Base-by-base conservation (phyloP, 2,797 vertebrate genomes). In the Tenualosa thibaudeaui region DNA sequence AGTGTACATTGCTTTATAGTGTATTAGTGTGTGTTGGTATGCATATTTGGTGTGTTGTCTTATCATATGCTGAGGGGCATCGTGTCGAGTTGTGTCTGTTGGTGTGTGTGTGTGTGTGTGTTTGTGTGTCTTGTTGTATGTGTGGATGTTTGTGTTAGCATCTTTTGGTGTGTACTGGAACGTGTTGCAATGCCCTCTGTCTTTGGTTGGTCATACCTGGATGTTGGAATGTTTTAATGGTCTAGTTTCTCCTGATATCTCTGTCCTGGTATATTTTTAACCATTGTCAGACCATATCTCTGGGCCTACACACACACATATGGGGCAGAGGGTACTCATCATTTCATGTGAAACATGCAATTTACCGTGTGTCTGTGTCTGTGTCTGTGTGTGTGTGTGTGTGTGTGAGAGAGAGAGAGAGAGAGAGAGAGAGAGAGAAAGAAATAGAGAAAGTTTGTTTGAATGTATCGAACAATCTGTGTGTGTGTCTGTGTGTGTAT, bases 371-470 rank as follows among this genome's bases (percentile, higher is more conserved):
- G 3, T 65, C 0, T 31, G 62, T 31, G 62, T 65, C 8, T 65
- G 62, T 65, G 62, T 65, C 4, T 26, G 60, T 62, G 13, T 88
- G 50, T 85, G 15, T 82, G 83, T 84, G 82, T 46, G 82, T 82
- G 68, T 81, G 83, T 83, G 83, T 60, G 40, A 65, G 84, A 22
- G 51, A 50, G 83, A 12, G 50, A 81, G 83, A 81, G 83, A 60
- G n/a, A 31, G 62, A 51, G 78, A 24, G 40, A 86, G 17, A 81
- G 19, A 83, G 53, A 43, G 19, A 51, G 75, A 56, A 12, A 53
- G 75, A 43, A 13, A 15, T 17, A 56, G 78, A 24, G 31, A 84
- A 81, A 81, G 62, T 40, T 65, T 85, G 82, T 83, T 82, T 83
- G 13, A 62, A 53, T 84, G 51, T 78, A 54, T 84, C 82, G 26